Base-by-base conservation (phyloP, 2,113 vertebrate genomes). In the Ptychochromis oligacanthus region DNA sequence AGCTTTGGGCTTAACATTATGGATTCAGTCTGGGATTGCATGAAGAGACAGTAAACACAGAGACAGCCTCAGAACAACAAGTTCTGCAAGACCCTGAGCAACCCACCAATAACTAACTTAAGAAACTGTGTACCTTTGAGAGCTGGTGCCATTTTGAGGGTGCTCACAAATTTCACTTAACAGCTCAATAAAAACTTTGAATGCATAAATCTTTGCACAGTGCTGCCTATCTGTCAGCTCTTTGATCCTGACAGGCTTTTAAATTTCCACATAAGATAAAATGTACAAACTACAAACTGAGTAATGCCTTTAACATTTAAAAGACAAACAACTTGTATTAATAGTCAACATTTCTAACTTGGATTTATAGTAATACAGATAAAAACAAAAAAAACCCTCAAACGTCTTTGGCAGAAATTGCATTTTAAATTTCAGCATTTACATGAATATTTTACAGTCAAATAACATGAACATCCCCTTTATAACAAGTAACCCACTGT, bases 291-390 rank as follows among this genome's bases (percentile, higher is more conserved):
- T 46, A 67, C 22, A 67, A 67, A 26, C 0, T 0, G 24, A 26
- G 22, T 46, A 26, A 67, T 6, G 22, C 8, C 0, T 67, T 67
- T 46, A 67, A 17, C 24, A 2, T 26, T 6, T 12, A 24, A 43
- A 65, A 43, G 62, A 43, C 24, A 24, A 65, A 65, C 28, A 4
- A 28, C 15, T 18, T 15, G 0, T 18, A 31, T 60, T 60, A 31
- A 59, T 59, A 18, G 9, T 59, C 7, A 59, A 26, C 26, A 31
- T 18, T 18, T 31, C 15, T 0, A 60, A 15, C 58, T 60, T 0
- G 15, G 17, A 43, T 65, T 65, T 43, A 43, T 24, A 43, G 13
- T 43, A 22, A 65, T 38, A 2, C 0, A 38, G 36, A 36, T 43
- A 65, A 24, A 65, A 43, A 65, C 43, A 24, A 65, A 65, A 13